phyloP scores from a whole-genome alignment of 2,888 invertebrate species.

The Acanthoscelides obtectus region DNA sequence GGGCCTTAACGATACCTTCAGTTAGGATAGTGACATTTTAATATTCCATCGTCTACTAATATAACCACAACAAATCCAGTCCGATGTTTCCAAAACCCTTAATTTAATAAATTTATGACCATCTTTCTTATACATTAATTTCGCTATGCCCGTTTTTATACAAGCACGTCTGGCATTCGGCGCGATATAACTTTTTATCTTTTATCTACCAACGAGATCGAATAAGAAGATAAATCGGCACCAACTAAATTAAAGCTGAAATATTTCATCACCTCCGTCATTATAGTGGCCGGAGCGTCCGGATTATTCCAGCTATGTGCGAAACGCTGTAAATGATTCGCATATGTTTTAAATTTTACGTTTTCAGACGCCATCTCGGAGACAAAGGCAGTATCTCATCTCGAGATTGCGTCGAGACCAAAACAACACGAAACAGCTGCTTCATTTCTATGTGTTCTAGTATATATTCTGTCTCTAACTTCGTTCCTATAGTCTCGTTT shows the following conservation, averaged over 20 bases:
- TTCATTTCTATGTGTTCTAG: no score
- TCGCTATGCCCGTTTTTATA: not conserved
- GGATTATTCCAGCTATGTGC: not conserved
- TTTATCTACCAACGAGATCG: not conserved
- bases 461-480: no score
- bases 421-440: not conserved
- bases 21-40: no score
- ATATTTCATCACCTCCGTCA: not conserved
- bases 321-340: not conserved
- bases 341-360: not conserved
- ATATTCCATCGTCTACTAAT: no score
- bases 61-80: no score
- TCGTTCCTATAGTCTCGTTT: no score
- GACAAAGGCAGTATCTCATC: not conserved
- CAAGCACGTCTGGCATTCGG: not conserved
- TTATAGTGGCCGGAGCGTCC: not conserved
- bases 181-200: not conserved
- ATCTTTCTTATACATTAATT: not conserved
- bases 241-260: not conserved
- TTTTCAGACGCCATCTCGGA: not conserved
- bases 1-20: no score
- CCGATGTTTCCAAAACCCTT: no score
- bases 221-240: not conserved
- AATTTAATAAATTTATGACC: no score
- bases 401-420: not conserved